Conservation (phyloP, 2,888 invertebrate species). For the Lycocerus yunnanus region DNA sequence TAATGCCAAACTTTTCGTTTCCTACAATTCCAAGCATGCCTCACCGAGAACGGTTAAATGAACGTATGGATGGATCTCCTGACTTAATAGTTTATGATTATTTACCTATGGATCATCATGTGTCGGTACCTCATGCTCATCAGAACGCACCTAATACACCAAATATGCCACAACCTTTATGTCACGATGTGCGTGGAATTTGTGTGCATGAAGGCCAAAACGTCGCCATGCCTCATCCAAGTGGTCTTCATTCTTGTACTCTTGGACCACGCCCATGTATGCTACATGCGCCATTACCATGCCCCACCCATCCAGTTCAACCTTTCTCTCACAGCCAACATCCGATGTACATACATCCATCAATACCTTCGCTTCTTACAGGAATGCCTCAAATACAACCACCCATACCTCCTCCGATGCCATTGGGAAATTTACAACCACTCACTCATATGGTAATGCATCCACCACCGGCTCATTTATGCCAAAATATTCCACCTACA, state of each 20-base stretch:
- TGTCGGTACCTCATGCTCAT: background rate
- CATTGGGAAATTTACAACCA: background rate
- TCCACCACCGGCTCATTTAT: conserved; percentile 1
- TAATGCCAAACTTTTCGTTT: background rate
- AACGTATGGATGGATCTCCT: conserved; percentile 10
- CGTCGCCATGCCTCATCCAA: background rate
- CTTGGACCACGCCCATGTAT: background rate
- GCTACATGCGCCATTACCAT: conserved; percentile 9
- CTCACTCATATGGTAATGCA: conserved; percentile 8
- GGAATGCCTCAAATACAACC: conserved; percentile 1
- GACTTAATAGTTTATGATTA: background rate
- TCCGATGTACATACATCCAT: background rate
- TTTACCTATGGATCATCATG: background rate
- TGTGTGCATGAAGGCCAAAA: background rate
- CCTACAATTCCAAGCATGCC: background rate
- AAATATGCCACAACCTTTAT: conserved; percentile 1
- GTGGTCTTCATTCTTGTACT: conserved; percentile 3
- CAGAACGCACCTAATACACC: conserved; percentile 1
- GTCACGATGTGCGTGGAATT: background rate
- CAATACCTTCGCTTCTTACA: conserved; percentile 6
- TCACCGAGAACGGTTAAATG: conserved; percentile 13
- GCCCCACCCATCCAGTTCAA: background rate
- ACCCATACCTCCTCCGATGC: background rate
- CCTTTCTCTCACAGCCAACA: conserved; percentile 4
- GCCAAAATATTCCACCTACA: conserved; percentile 2